Conservation (phyloP, 2,113 vertebrate genomes). For the Xerus inauris region DNA sequence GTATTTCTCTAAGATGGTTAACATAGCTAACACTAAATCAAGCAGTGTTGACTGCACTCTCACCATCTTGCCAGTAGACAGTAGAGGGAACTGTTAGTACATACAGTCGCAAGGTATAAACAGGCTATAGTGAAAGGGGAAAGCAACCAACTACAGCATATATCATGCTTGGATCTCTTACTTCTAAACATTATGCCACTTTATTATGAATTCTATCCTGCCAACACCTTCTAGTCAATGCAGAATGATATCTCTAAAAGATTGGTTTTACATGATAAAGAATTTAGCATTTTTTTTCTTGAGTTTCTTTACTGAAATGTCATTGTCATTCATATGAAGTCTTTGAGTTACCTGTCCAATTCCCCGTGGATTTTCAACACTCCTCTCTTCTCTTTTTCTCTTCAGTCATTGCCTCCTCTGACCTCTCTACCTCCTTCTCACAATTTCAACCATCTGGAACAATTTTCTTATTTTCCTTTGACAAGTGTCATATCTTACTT, state of each 20-base stretch:
- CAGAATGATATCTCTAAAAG: slow-evolving; percentile 39
- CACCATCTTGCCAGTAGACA: slow-evolving; percentile 64
- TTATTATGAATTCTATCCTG: background rate
- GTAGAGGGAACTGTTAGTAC: slow-evolving; percentile 72
- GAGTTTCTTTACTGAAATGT: background rate
- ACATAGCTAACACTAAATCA: slow-evolving; percentile 45
- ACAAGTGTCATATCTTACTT: slow-evolving; percentile 71
- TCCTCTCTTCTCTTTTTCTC: background rate
- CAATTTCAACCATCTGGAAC: slow-evolving; percentile 75
- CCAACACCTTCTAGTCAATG: background rate
- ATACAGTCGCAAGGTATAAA: slow-evolving; percentile 2
- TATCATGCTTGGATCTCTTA: background rate
- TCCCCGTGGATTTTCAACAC: background rate
- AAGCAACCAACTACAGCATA: background rate
- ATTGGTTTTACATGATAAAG: background rate
- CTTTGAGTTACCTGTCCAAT: slow-evolving; percentile 55
- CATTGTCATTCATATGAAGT: slow-evolving; percentile 60
- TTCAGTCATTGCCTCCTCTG: slow-evolving; percentile 26
- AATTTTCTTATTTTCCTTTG: slow-evolving; percentile 74
- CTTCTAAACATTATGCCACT: slow-evolving; percentile 14
- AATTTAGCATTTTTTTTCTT: slow-evolving; percentile 5
- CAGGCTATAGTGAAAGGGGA: background rate
- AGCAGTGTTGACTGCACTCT: slow-evolving; percentile 15
- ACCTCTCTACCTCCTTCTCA: slow-evolving; percentile 64
- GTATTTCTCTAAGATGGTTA: slow-evolving; percentile 48